Evolutionary conservation across 2,113 vertebrate species (phyloP), one percentile per base, ranked within the genome.

Genomic region (Rhea americana): DNA sequence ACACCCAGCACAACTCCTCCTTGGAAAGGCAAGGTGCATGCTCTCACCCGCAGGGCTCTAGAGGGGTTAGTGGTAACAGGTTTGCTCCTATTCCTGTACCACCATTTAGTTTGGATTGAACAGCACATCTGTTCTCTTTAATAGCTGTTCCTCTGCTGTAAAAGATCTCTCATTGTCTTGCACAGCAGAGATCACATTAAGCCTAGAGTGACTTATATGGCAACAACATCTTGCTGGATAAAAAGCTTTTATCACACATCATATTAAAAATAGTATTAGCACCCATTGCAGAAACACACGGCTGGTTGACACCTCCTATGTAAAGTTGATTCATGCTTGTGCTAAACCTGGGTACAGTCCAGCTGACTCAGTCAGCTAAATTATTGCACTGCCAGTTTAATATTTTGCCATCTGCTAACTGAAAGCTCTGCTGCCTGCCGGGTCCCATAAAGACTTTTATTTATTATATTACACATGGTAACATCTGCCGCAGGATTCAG

Each of bases 391-490:
- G 96, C 97, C 97, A 97, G 94, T 96, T 98, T 97, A 96, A 98
- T 98, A 97, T 97, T 97, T 96, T 71, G 95, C 97, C 97, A 98
- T 98, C 98, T 98, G 97, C 97, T 97, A 97, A 97, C 96, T 88
- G 95, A 98, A 97, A 96, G 96, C 93, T 97, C 95, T 87, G 83
- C 87, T 97, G 96, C 97, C 97, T 97, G 97, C 96, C 97, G 96
- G 94, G 97, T 96, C 97, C 97, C 97, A 96, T 98, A 97, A 98
- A 98, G 97, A 93, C 96, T 97, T 97, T 97, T 98, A 98, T 98
- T 98, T 98, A 98, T 98, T 97, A 95, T 93, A 97, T 97, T 98
- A 97, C 97, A 97, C 97, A 97, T 85, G 93, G 97, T 96, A 98
- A 97, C 98, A 98, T 97, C 97, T 98, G 98, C 97, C 97, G 86